phyloP scores from a whole-genome alignment of 2,797 vertebrate species.

The Mormyrops boulengeri region DNA sequence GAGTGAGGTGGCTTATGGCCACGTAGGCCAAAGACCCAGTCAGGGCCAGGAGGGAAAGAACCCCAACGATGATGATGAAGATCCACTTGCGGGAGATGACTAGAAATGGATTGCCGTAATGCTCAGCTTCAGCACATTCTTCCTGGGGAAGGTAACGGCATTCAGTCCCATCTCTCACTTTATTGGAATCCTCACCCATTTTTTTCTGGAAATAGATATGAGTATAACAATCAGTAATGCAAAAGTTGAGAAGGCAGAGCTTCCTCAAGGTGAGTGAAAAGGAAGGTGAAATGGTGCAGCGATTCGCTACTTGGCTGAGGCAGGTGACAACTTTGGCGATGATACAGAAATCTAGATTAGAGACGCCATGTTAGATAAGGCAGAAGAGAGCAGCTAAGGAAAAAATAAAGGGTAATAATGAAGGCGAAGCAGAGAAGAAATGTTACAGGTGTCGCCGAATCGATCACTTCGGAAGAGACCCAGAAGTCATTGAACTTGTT shows the following conservation, averaged over 20 bases:
- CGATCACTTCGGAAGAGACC: too few relatives aligned
- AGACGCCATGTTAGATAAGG: too few relatives aligned
- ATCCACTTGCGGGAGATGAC: conserved; percentile 58
- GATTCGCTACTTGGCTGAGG: too few relatives aligned
- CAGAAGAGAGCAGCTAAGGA: too few relatives aligned
- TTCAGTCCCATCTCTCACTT: conserved; percentile 56
- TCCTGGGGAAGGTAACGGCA: conserved; percentile 69
- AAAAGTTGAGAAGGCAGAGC: background rate
- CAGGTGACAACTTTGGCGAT: too few relatives aligned
- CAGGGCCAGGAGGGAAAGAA: conserved; percentile 50
- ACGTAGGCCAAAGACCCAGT: conserved; percentile 61
- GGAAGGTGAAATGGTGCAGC: too few relatives aligned
- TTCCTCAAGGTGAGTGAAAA: too few relatives aligned
- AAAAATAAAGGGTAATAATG: too few relatives aligned
- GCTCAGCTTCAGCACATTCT: conserved; percentile 55
- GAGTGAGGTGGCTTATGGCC: conserved; percentile 52
- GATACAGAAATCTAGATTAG: too few relatives aligned
- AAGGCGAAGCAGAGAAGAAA: too few relatives aligned
- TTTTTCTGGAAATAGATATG: conserved; percentile 33
- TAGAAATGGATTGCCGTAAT: conserved; percentile 54
- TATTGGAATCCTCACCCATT: conserved; percentile 59
- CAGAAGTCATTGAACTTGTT: too few relatives aligned
- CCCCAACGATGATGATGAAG: conserved; percentile 45
- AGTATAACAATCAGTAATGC: background rate
- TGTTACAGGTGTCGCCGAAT: too few relatives aligned